Percentiles rank a stretch among this genome's conserved stretches.
Conservation (phyloP, 2,113 vertebrate species). For the Excalfactoria chinensis region DNA sequence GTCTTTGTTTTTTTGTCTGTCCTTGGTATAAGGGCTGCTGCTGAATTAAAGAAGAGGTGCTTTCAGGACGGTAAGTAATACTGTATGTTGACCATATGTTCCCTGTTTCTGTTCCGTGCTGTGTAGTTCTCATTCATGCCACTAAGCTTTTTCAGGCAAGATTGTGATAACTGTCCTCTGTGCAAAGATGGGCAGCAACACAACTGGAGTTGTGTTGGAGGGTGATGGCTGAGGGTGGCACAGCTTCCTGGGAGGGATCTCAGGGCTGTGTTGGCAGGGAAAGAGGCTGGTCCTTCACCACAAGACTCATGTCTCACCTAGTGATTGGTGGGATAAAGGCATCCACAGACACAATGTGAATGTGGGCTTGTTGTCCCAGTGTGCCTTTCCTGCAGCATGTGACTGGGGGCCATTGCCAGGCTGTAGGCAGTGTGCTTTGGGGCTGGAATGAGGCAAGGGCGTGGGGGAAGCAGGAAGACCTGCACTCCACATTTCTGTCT, state of each 20-base stretch:
- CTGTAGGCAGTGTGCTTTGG: neutral
- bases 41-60: neutral
- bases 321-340: neutral
- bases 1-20: neutral
- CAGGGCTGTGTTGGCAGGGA: neutral
- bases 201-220: neutral
- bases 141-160: neutral
- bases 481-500: neutral
- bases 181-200: neutral
- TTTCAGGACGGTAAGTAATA: neutral
- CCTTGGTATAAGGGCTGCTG: neutral
- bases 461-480: neutral
- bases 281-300: neutral
- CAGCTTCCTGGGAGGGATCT: fast-evolving
- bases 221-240: fast-evolving
- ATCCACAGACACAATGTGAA: neutral
- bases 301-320: neutral
- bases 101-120: neutral
- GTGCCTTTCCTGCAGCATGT: neutral
- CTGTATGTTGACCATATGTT: neutral
- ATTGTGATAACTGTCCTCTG: neutral
- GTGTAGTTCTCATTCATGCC: neutral
- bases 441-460: fast-evolving
- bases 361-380: neutral
- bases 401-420: neutral